Evolutionary conservation across 2,888 invertebrate genomes (phyloP).

Genomic region (Serrognathus titanus): DNA sequence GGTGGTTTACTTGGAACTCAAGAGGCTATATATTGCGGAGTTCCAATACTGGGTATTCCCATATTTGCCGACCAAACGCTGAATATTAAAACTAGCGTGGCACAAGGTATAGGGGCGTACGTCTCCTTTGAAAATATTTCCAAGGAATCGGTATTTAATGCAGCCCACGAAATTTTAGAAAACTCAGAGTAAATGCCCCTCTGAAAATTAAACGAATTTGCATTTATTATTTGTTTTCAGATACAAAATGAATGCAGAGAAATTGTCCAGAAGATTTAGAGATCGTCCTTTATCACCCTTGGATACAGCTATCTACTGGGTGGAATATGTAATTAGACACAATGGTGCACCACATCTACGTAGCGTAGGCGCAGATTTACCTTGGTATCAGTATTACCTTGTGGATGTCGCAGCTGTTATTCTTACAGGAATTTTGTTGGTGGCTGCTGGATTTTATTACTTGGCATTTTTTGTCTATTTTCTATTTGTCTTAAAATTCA

Average conservation of each 20-base stretch:
- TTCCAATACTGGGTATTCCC: constrained; percentile 42
- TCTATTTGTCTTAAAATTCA: neutral
- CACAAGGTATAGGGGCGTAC: constrained; percentile 51
- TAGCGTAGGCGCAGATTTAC: constrained; percentile 23
- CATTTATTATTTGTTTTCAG: constrained; percentile 10
- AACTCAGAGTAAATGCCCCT: constrained; percentile 48
- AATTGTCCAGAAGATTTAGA: constrained; percentile 18
- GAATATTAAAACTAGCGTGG: constrained; percentile 53
- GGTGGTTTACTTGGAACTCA: constrained; percentile 50
- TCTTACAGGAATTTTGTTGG: neutral
- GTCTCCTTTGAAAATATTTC: constrained; percentile 29
- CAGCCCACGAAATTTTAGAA: constrained; percentile 39
- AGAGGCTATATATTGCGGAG: constrained; percentile 44
- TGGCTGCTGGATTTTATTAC: neutral
- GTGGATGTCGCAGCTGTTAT: constrained; percentile 20
- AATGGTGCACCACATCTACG: constrained; percentile 27
- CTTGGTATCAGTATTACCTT: constrained; percentile 27
- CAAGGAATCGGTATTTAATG: constrained; percentile 26
- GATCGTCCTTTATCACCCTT: constrained; percentile 23
- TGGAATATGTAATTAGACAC: constrained; percentile 27
- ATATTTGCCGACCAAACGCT: constrained; percentile 44
- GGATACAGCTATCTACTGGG: constrained; percentile 29
- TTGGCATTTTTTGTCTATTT: neutral
- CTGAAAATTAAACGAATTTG: neutral
- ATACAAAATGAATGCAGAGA: constrained; percentile 15